Conservation (phyloP, 2,113 vertebrate genomes). For the Lethenteron camtschaticum region DNA sequence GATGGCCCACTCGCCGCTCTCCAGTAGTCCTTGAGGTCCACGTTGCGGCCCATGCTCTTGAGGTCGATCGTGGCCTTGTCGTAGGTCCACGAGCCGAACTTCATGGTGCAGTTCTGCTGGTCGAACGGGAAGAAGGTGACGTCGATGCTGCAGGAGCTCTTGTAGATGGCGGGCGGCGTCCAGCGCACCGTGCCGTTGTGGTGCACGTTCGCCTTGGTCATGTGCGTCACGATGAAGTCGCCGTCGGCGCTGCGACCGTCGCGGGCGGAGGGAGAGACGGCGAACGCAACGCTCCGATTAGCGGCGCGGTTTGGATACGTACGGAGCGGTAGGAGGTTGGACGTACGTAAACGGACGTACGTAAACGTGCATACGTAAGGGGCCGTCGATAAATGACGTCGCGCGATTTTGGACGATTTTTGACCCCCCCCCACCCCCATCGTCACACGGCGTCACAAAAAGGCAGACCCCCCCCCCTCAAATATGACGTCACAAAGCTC, state of each 20-base stretch:
- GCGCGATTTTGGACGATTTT: too few species aligned
- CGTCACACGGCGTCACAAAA: too few species aligned
- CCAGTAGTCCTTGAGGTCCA: conserved; percentile 91
- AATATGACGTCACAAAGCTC: too few species aligned
- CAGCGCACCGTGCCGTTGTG: conserved; percentile 51
- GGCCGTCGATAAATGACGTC: too few species aligned
- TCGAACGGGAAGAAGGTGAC: conserved; percentile 98
- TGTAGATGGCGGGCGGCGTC: conserved; percentile 90
- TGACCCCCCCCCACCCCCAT: too few species aligned
- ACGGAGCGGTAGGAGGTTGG: too few species aligned
- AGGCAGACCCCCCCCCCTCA: too few species aligned
- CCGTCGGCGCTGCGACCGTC: conserved; percentile 46
- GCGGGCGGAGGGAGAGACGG: not conserved
- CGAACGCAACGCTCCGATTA: too few species aligned
- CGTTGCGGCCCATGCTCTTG: conserved; percentile 48
- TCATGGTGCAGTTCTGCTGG: conserved; percentile 97
- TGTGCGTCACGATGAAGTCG: conserved; percentile 76
- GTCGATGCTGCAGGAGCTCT: conserved; percentile 97
- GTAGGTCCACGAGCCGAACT: conserved; percentile 89
- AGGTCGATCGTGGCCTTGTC: conserved; percentile 95
- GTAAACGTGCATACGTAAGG: too few species aligned
- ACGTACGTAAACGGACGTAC: too few species aligned
- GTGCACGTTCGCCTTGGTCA: conserved; percentile 80
- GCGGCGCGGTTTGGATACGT: too few species aligned
- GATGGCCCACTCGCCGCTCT: conserved; percentile 94